phyloP scores from a whole-genome alignment of 1,140 invertebrate species.

The Pemphigus obesinymphae region DNA sequence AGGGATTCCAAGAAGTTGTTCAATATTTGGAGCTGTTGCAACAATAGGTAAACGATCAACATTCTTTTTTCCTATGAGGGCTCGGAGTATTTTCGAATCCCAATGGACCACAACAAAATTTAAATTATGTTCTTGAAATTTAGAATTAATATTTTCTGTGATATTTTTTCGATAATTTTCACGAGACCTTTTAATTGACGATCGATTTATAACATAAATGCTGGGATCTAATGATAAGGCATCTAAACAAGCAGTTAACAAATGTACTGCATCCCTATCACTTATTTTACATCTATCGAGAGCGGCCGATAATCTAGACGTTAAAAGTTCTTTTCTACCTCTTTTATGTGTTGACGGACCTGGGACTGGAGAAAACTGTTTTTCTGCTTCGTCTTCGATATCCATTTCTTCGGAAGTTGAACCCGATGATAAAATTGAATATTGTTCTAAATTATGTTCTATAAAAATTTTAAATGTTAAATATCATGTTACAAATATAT shows the following conservation, averaged over 20 bases:
- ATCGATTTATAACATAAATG: not conserved
- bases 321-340: not conserved
- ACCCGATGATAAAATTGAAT: not conserved
- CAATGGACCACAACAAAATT: not conserved
- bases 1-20: not conserved
- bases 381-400: not conserved
- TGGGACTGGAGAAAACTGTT: not conserved
- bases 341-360: not conserved
- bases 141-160: not conserved
- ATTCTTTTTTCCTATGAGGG: not conserved
- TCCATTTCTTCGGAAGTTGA: not conserved
- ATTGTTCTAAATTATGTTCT: not conserved
- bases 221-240: not conserved
- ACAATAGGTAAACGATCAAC: not conserved
- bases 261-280: not conserved
- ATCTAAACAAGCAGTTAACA: not conserved
- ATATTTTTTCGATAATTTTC: not conserved
- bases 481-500: not conserved
- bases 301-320: not conserved
- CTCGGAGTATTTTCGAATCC: not conserved
- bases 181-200: not conserved
- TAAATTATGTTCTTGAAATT: not conserved
- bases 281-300: not conserved
- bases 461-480: not conserved
- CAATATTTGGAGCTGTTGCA: not conserved